These are phyloP conservation scores for Pseudorasbora parva DNA, from an alignment of 2,113 vertebrate genomes.

Conservation along the genomic window DNA sequence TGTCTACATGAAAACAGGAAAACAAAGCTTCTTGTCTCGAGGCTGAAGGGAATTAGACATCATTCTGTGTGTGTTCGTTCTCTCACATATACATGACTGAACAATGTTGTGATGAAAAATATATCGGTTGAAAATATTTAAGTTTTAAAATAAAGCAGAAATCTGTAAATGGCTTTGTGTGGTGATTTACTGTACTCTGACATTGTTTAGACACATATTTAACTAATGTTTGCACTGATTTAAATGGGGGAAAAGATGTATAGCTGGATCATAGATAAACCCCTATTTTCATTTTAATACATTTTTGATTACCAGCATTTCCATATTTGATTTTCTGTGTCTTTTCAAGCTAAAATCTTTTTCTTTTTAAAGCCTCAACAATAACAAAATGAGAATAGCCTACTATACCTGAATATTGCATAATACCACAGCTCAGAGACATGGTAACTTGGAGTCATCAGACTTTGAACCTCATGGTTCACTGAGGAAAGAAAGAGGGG, in stretches of 20 bases:
- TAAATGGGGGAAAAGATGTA: not conserved
- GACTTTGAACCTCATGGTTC: constrained; percentile 19
- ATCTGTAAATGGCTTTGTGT: not conserved
- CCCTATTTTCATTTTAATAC: not conserved
- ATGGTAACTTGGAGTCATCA: not conserved
- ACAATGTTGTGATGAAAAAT: not conserved
- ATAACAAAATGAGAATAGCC: no score
- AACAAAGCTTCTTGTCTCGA: constrained; percentile 23
- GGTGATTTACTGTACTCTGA: not conserved
- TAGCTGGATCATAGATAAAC: not conserved
- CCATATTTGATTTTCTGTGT: not conserved
- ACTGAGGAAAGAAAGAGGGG: not conserved
- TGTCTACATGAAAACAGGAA: constrained; percentile 17
- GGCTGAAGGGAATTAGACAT: not conserved
- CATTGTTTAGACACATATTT: not conserved
- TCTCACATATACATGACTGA: not conserved
- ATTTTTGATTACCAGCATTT: not conserved
- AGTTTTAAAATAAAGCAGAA: constrained; percentile 3
- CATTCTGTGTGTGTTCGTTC: not conserved
- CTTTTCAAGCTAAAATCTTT: not conserved
- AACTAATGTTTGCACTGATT: not conserved
- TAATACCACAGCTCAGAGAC: not conserved
- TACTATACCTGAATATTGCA: not conserved
- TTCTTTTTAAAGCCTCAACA: no score
- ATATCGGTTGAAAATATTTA: constrained; percentile 14